Conservation (phyloP, 2,113 vertebrate genomes). For the Indri indri region DNA sequence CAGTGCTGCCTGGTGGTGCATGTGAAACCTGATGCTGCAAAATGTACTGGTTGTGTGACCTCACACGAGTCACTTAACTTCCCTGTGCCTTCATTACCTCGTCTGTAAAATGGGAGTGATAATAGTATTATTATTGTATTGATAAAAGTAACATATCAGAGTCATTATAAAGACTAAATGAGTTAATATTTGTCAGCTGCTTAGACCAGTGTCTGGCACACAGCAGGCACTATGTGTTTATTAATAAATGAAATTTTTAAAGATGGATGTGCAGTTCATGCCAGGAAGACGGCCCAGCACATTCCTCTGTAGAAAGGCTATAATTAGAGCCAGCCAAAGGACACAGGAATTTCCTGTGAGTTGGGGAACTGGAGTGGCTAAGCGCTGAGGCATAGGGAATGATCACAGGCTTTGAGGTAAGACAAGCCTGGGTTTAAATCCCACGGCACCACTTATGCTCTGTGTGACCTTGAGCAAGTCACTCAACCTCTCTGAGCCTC, state of each 20-base stretch:
- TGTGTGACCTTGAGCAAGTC: not conserved
- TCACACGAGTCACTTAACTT: not conserved
- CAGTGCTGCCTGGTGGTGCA: accelerated
- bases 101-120: not conserved
- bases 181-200: not conserved
- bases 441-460: not conserved
- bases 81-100: not conserved
- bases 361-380: not conserved
- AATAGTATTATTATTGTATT: not conserved
- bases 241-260: constrained; percentile 23
- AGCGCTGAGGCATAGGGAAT: not conserved
- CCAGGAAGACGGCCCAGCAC: constrained; percentile 15
- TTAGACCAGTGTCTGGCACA: not conserved
- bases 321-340: constrained; percentile 19
- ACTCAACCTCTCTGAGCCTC: not conserved
- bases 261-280: not conserved
- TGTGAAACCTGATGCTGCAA: not conserved
- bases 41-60: not conserved
- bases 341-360: not conserved
- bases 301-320: constrained; percentile 26
- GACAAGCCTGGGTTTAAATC: not conserved
- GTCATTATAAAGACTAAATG: not conserved
- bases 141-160: not conserved
- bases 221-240: not conserved
- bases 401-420: not conserved